These are phyloP conservation scores for Chiridota heheva DNA, from an alignment of 35 echinoderm and acorn worm species.

Conservation along the genomic window DNA sequence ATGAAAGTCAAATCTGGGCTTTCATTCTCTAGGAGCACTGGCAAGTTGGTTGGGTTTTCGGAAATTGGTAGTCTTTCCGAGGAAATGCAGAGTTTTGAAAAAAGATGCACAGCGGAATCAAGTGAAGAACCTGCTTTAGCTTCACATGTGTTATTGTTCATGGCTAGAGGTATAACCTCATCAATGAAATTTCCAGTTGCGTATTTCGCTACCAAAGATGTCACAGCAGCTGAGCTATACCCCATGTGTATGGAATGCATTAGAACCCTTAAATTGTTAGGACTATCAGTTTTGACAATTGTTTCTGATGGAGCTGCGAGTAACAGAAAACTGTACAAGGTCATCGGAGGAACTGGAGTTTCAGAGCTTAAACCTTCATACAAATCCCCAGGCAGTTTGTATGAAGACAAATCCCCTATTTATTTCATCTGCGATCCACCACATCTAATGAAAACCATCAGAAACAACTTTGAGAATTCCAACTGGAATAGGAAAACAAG, in stretches of 20 bases:
- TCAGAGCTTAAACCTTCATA: neutral
- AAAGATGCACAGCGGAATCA: slow-evolving; percentile 1
- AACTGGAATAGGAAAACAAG: slow-evolving; percentile 53
- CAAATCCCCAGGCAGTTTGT: neutral
- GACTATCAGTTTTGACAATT: neutral
- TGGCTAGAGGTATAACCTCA: slow-evolving; percentile 18
- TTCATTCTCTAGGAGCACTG: neutral
- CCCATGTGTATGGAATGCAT: neutral
- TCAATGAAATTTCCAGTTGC: slow-evolving; percentile 10
- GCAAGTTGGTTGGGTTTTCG: slow-evolving; percentile 10
- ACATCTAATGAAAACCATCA: slow-evolving; percentile 65
- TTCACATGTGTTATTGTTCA: slow-evolving; percentile 17
- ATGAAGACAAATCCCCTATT: slow-evolving; percentile 17
- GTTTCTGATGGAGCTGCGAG: slow-evolving; percentile 28
- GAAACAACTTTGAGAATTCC: slow-evolving; percentile 76
- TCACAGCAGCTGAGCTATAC: neutral
- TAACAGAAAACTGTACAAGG: slow-evolving; percentile 25
- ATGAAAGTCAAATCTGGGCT: slow-evolving; percentile 49
- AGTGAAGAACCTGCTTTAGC: neutral
- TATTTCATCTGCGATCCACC: slow-evolving; percentile 74
- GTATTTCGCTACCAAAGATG: neutral
- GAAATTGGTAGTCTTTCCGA: neutral
- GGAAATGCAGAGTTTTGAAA: slow-evolving; percentile 20
- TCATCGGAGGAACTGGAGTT: neutral
- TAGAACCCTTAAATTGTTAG: neutral